Evolutionary conservation across 2,113 vertebrate genomes (phyloP).

Genomic region (Sylvilagus bachmani): DNA sequence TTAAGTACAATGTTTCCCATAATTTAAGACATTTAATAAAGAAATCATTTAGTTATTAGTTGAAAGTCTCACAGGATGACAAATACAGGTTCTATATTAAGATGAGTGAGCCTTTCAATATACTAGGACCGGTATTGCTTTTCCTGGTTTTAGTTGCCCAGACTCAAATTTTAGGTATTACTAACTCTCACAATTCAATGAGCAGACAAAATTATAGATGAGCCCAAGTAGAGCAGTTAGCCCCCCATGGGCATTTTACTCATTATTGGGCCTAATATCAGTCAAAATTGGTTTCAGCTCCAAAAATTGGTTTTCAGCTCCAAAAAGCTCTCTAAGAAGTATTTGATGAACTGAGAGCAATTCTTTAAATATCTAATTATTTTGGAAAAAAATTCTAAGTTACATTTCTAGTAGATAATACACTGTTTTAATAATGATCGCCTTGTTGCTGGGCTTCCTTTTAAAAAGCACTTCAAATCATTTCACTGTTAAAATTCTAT

Average conservation of each 20-base stretch:
- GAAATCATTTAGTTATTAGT: constrained; percentile 25
- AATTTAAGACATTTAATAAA: not conserved
- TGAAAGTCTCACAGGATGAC: not conserved
- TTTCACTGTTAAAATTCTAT: not conserved
- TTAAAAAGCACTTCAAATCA: not conserved
- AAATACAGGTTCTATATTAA: constrained; percentile 5
- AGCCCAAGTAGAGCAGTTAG: not conserved
- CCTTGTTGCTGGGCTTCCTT: not conserved
- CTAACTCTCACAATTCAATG: not conserved
- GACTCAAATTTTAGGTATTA: not conserved
- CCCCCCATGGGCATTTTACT: not conserved
- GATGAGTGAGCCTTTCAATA: not conserved
- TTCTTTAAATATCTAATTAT: constrained; percentile 25
- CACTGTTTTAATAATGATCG: not conserved
- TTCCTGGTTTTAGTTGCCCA: not conserved
- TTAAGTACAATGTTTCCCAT: not conserved
- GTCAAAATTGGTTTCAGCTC: constrained; percentile 10
- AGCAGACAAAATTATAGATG: not conserved
- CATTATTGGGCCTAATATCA: not conserved
- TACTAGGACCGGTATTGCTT: not conserved
- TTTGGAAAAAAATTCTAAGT: not conserved
- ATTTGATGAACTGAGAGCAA: constrained; percentile 28
- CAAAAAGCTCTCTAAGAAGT: constrained; percentile 1
- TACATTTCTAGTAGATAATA: not conserved
- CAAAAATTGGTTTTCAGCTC: not conserved